Conservation (phyloP, 2,113 vertebrate genomes). For the Chlamydotis undulata region DNA sequence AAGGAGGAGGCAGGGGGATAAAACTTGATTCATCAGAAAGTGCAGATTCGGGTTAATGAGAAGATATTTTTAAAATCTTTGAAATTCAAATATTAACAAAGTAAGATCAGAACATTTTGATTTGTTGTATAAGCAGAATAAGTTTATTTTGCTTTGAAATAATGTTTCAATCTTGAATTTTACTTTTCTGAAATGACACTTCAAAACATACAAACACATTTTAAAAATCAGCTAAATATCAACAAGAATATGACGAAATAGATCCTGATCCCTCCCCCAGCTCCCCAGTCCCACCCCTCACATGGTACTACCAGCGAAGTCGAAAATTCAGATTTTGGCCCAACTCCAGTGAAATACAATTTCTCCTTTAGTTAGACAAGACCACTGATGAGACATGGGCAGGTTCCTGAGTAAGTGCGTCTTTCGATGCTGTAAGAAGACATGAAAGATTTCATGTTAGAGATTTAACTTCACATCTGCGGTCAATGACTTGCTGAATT, state of each 20-base stretch:
- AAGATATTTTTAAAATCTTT: background rate
- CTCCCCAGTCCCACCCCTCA: background rate
- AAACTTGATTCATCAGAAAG: background rate
- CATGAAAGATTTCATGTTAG: background rate
- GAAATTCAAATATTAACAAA: background rate
- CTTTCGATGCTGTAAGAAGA: background rate
- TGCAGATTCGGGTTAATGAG: background rate
- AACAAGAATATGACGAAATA: background rate
- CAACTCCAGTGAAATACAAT: background rate
- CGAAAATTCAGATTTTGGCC: background rate
- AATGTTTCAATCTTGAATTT: background rate
- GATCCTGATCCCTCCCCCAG: background rate
- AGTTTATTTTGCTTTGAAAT: background rate
- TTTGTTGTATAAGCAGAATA: background rate
- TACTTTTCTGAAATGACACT: background rate
- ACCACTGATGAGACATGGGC: background rate
- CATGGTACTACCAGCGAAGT: background rate
- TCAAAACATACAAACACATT: background rate
- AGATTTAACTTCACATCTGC: background rate
- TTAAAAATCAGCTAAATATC: background rate
- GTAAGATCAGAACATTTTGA: background rate
- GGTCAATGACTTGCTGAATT: background rate
- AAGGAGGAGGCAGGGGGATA: background rate
- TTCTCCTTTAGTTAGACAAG: background rate
- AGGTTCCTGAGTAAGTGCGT: background rate